A percentile compares a stretch with the other conserved stretches of the same genome.
These are phyloP conservation scores for Nerophis ophidion DNA, from an alignment of 2,113 vertebrate genomes.

Conservation along the genomic window DNA sequence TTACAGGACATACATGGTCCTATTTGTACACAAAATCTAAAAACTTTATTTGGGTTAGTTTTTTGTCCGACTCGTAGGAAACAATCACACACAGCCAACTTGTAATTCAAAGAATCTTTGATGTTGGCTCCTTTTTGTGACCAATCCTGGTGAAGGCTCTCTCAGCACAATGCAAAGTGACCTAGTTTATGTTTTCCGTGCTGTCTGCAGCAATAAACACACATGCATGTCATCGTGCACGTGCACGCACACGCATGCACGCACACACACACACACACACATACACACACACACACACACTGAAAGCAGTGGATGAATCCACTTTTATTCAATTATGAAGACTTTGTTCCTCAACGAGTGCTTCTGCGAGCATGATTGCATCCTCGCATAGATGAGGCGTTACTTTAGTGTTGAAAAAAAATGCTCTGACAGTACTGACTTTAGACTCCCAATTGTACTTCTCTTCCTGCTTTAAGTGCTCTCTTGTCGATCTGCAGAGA, in stretches of 20 bases:
- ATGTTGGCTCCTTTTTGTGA: conserved; percentile 39
- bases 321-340: conserved; percentile 42
- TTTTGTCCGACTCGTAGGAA: conserved; percentile 15
- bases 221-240: conserved; percentile 55
- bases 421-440: conserved; percentile 19
- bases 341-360: conserved; percentile 37
- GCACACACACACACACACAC: conserved; percentile 5
- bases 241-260: conserved; percentile 23
- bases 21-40: neutral
- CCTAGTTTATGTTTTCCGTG: conserved; percentile 69
- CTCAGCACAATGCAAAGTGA: conserved; percentile 61
- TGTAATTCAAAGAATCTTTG: conserved; percentile 38
- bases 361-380: conserved; percentile 9
- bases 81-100: conserved; percentile 25
- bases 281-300: conserved; percentile 11
- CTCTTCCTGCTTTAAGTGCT: conserved; percentile 23
- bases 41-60: neutral
- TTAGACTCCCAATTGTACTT: neutral
- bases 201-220: conserved; percentile 65
- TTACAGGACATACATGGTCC: too few species aligned
- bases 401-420: neutral
- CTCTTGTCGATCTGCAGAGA: conserved; percentile 71
- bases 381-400: conserved; percentile 5
- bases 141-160: conserved; percentile 42
- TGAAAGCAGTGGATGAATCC: conserved; percentile 29